Conservation (phyloP, 2,888 invertebrate genomes). For the Xestia rhomboidea region DNA sequence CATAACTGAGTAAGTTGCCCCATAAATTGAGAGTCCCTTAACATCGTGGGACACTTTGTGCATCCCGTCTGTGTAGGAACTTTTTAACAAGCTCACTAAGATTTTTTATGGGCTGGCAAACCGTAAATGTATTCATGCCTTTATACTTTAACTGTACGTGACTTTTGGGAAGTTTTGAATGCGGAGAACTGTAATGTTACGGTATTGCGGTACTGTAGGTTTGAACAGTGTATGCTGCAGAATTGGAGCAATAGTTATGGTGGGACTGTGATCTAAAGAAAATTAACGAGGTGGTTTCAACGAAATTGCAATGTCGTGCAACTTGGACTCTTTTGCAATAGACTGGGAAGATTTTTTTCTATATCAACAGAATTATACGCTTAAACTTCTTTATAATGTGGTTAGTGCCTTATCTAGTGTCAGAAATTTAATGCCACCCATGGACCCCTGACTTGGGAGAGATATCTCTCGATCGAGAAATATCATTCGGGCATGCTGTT, state of each 20-base stretch:
- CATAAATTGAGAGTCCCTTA: slow-evolving; percentile 55
- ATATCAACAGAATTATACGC: too few relatives aligned
- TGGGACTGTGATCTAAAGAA: neutral
- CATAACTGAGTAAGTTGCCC: slow-evolving; percentile 51
- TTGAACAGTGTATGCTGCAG: neutral
- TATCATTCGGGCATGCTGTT: too few relatives aligned
- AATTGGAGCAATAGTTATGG: neutral
- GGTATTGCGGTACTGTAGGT: slow-evolving; percentile 26
- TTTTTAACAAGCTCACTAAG: slow-evolving; percentile 58
- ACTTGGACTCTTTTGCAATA: neutral
- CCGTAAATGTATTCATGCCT: slow-evolving; percentile 59
- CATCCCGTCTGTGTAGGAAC: slow-evolving; percentile 43
- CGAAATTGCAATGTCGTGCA: neutral
- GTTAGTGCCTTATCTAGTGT: too few relatives aligned
- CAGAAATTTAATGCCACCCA: too few relatives aligned
- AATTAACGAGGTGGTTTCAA: neutral
- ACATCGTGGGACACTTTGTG: slow-evolving; percentile 47
- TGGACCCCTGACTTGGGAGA: too few relatives aligned
- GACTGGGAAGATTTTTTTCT: too few relatives aligned
- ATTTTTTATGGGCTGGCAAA: slow-evolving; percentile 54
- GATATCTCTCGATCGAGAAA: too few relatives aligned
- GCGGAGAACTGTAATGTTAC: slow-evolving; percentile 21
- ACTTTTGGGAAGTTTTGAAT: slow-evolving; percentile 48
- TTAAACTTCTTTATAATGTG: too few relatives aligned
- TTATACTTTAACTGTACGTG: slow-evolving; percentile 48